These are phyloP conservation scores for Saguinus midas DNA, from an alignment of 2,113 vertebrate genomes.

Conservation along the genomic window DNA sequence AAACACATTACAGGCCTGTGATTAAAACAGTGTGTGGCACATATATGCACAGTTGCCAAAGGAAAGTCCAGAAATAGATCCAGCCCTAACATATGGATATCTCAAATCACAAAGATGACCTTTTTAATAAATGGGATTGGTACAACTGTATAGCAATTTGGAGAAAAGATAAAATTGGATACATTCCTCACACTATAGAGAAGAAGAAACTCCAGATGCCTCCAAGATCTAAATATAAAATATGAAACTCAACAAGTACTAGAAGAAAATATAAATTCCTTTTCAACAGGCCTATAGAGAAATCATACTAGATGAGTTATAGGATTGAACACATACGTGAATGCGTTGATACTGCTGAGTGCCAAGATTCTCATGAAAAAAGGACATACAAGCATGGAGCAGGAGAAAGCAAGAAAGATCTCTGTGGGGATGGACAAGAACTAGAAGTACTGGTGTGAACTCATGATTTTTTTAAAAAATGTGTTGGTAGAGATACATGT, in stretches of 20 bases:
- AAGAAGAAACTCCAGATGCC: not conserved
- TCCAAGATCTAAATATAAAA: conserved; percentile 29
- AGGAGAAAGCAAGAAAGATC: not conserved
- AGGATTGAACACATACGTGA: not conserved
- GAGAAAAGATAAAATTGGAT: conserved; percentile 5
- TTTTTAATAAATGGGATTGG: not conserved
- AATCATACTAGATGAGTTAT: not conserved
- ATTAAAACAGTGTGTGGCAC: not conserved
- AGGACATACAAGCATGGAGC: not conserved
- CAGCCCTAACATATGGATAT: not conserved
- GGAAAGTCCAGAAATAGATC: conserved; percentile 14
- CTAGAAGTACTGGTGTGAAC: not conserved
- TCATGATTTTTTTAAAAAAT: not conserved
- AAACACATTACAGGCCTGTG: not conserved
- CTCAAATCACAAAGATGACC: not conserved
- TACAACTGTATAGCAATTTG: not conserved
- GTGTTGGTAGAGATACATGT: not conserved
- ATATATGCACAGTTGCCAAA: not conserved
- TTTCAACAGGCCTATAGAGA: not conserved
- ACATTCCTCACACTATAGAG: not conserved
- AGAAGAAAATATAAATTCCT: conserved; percentile 27
- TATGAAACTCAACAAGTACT: conserved; percentile 1
- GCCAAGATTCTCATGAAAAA: not conserved
- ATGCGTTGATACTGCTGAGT: not conserved
- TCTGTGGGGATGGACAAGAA: not conserved